phyloP scores from a whole-genome alignment of 2,888 invertebrate species.

The Cephus rjabovi region DNA sequence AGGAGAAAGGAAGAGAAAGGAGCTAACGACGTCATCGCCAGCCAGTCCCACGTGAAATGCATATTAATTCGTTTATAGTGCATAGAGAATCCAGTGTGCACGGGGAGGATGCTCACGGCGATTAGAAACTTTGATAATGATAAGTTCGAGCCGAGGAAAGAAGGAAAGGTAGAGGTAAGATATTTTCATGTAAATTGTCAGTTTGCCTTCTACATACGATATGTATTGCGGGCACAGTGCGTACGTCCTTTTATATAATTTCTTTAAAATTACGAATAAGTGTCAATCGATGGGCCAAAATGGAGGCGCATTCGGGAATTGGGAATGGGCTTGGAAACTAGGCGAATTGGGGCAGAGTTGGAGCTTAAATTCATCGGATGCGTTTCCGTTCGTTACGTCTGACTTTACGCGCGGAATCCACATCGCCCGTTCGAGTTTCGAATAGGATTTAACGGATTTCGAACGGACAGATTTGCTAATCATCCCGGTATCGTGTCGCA shows the following conservation, averaged over 20 bases:
- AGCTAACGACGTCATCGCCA: constrained; percentile 2
- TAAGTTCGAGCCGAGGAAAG: background rate
- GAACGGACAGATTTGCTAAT: constrained; percentile 25
- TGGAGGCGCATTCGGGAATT: background rate
- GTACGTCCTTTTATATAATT: background rate
- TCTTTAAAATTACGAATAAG: background rate
- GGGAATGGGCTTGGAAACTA: background rate
- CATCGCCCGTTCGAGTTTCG: background rate
- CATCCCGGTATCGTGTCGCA: constrained; percentile 34
- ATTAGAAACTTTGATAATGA: background rate
- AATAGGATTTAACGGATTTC: background rate
- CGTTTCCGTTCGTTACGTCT: background rate
- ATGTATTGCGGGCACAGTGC: background rate
- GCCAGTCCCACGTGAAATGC: constrained; percentile 8
- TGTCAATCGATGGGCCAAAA: background rate
- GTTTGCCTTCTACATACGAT: background rate
- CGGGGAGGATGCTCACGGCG: background rate
- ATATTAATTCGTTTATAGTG: constrained; percentile 23
- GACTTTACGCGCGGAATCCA: background rate
- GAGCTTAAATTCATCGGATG: background rate
- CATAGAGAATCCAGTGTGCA: constrained; percentile 14
- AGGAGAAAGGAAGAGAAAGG: background rate
- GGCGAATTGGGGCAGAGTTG: background rate
- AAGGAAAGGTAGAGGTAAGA: background rate
- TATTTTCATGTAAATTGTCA: background rate